Conservation (phyloP, 2,888 invertebrate genomes). For the Andrena fulva region DNA sequence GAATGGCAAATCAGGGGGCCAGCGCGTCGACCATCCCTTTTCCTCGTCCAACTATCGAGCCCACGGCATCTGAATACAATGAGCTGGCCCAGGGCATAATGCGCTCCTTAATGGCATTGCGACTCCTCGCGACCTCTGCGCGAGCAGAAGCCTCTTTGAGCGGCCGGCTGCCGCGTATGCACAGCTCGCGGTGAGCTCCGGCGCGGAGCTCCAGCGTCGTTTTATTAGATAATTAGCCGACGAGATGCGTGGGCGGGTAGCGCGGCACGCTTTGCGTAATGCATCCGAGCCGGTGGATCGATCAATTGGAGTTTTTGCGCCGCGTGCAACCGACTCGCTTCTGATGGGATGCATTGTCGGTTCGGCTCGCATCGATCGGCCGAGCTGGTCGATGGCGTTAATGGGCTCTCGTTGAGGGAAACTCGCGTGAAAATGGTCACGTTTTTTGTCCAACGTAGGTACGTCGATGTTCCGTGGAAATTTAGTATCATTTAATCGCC, state of each 20-base stretch:
- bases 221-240: conserved; percentile 73
- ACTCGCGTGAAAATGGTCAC: background rate
- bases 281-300: conserved; percentile 55
- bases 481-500: too few relatives aligned
- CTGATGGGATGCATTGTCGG: conserved; percentile 36
- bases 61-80: conserved; percentile 82
- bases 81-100: conserved; percentile 74
- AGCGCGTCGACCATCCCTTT: conserved; percentile 40
- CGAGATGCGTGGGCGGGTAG: conserved; percentile 68
- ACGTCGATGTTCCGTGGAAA: too few relatives aligned
- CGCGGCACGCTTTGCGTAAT: conserved; percentile 64
- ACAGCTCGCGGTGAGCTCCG: conserved; percentile 26
- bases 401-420: conserved; percentile 1
- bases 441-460: too few relatives aligned
- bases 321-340: background rate
- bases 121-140: conserved; percentile 64
- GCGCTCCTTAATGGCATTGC: conserved; percentile 76
- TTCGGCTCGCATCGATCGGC: conserved; percentile 24
- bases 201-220: conserved; percentile 52
- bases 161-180: conserved; percentile 11
- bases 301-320: conserved; percentile 39
- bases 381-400: background rate
- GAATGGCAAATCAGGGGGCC: conserved; percentile 79
- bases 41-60: conserved; percentile 40
- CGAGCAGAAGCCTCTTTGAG: conserved; percentile 26